phyloP scores from a whole-genome alignment of 2,113 vertebrate species.

The Callopanchax toddi region DNA sequence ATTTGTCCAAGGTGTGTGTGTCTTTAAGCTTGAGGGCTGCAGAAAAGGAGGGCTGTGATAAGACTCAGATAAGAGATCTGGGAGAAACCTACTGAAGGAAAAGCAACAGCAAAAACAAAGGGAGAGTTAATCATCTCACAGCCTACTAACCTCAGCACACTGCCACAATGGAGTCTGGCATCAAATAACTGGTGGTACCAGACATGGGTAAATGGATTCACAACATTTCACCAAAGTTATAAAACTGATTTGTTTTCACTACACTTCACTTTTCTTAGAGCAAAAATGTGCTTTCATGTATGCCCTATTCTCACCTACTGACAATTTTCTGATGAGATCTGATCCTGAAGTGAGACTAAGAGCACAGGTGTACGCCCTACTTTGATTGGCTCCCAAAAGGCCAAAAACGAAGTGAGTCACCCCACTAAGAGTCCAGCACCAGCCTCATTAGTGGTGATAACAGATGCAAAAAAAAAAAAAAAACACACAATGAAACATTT shows the following conservation, averaged over 20 bases:
- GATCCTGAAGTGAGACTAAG: slow-evolving; percentile 25
- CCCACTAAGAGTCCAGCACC: slow-evolving; percentile 30
- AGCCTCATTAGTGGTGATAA: slow-evolving; percentile 51
- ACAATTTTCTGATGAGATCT: background rate
- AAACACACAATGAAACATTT: slow-evolving; percentile 16
- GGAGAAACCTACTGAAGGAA: slow-evolving; percentile 66
- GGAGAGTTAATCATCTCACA: slow-evolving; percentile 77
- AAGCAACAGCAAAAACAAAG: slow-evolving; percentile 70
- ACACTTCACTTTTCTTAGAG: background rate
- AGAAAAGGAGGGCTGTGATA: slow-evolving; percentile 70
- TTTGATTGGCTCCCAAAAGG: slow-evolving; percentile 72
- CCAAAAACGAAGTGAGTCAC: slow-evolving; percentile 30
- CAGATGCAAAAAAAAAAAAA: too few species aligned
- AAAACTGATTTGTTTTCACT: too few species aligned
- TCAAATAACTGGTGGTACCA: slow-evolving; percentile 68
- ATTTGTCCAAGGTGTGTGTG: slow-evolving; percentile 73
- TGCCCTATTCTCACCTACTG: background rate
- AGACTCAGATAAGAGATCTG: slow-evolving; percentile 74
- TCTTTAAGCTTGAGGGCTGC: slow-evolving; percentile 51
- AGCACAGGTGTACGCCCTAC: slow-evolving; percentile 65
- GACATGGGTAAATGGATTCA: slow-evolving; percentile 53
- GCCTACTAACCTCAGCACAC: slow-evolving; percentile 53
- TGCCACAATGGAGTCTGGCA: slow-evolving; percentile 64
- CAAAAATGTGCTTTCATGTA: background rate
- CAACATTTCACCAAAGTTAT: slow-evolving; percentile 28